Evolutionary conservation across 2,797 vertebrate genomes (phyloP).

Genomic region (Mus minutoides): DNA sequence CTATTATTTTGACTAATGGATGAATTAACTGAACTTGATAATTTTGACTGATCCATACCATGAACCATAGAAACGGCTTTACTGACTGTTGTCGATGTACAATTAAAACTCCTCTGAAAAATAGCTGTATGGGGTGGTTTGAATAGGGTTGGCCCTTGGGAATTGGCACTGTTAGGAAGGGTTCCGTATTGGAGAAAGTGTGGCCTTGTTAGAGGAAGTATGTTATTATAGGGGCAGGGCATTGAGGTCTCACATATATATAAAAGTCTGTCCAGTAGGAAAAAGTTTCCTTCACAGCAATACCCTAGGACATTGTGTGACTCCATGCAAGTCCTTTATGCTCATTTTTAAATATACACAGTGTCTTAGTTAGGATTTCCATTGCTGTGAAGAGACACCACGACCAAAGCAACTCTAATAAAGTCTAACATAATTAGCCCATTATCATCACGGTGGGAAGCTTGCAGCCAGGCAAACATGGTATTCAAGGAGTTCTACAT

Average conservation of each 20-base stretch:
- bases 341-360: not conserved
- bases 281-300: not conserved
- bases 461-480: not conserved
- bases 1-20: not conserved
- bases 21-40: not conserved
- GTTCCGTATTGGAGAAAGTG: not conserved
- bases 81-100: not conserved
- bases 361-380: not conserved
- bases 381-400: not conserved
- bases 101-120: conserved; percentile 10
- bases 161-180: not conserved
- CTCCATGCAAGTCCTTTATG: not conserved
- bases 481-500: not conserved
- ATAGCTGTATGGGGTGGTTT: not conserved
- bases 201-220: not conserved
- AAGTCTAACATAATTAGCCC: not conserved
- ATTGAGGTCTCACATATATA: not conserved
- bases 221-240: not conserved
- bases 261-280: not conserved
- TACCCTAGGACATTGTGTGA: not conserved
- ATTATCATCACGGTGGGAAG: not conserved
- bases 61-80: not conserved
- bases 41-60: conserved; percentile 10
- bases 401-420: not conserved
- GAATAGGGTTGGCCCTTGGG: not conserved